A percentile compares a stretch with the other conserved stretches of the same genome.
These are phyloP conservation scores for Ophraella communa DNA, from an alignment of 2,888 invertebrate species.

Conservation along the genomic window DNA sequence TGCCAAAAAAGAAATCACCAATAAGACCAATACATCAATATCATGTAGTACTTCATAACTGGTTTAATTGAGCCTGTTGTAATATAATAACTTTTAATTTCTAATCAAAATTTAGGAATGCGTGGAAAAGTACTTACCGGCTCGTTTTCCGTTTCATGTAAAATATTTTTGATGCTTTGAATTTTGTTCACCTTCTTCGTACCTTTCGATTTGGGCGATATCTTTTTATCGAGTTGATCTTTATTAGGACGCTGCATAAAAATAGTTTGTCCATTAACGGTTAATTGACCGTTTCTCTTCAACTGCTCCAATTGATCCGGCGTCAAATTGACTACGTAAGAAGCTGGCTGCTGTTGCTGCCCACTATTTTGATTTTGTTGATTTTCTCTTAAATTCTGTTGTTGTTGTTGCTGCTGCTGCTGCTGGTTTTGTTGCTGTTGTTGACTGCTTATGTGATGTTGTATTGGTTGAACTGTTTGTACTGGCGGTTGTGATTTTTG, in stretches of 20 bases:
- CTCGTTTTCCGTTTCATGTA: constrained; percentile 29
- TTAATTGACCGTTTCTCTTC: constrained; percentile 58
- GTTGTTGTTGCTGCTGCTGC: constrained; percentile 13
- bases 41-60: not conserved
- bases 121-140: constrained; percentile 16
- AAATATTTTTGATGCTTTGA: constrained; percentile 45
- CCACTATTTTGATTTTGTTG: constrained; percentile 41
- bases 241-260: constrained; percentile 58
- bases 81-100: too few species aligned
- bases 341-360: constrained; percentile 52
- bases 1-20: too few species aligned
- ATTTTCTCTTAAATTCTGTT: constrained; percentile 29
- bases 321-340: constrained; percentile 59
- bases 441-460: constrained; percentile 42
- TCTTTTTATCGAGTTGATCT: constrained; percentile 49
- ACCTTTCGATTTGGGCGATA: constrained; percentile 56
- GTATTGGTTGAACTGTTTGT: constrained; percentile 56
- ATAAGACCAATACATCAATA: too few species aligned
- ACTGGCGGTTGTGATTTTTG: constrained; percentile 58
- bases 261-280: constrained; percentile 60
- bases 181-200: constrained; percentile 52
- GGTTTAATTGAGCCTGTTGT: too few species aligned
- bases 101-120: not conserved
- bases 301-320: constrained; percentile 59
- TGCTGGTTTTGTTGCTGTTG: constrained; percentile 43